Conservation (phyloP, 2,113 vertebrate genomes). For the Gobiocypris rarus region DNA sequence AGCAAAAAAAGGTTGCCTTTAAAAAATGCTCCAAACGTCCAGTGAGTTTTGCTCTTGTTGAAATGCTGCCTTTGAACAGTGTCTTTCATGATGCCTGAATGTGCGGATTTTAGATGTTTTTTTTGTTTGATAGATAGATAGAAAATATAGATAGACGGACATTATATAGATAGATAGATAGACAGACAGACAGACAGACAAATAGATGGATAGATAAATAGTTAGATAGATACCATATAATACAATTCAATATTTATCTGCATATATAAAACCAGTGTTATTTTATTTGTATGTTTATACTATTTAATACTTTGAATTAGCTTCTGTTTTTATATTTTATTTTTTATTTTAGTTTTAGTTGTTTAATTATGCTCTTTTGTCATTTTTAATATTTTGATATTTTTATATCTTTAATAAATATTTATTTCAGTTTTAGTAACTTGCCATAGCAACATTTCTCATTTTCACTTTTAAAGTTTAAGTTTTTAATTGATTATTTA, state of each 20-base stretch:
- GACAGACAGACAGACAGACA: too few species aligned
- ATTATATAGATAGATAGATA: too few species aligned
- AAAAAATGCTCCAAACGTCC: neutral
- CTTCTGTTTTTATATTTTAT: neutral
- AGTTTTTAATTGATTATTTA: neutral
- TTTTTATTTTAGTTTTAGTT: neutral
- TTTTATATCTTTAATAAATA: neutral
- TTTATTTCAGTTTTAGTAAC: neutral
- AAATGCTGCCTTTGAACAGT: neutral
- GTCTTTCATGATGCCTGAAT: neutral
- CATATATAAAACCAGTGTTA: neutral
- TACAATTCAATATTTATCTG: neutral
- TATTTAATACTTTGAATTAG: neutral
- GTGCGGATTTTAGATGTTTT: neutral
- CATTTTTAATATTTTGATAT: too few species aligned
- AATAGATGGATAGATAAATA: too few species aligned
- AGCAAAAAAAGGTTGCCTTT: constrained; percentile 7
- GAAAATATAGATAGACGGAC: too few species aligned
- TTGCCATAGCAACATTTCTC: neutral
- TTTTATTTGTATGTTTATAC: neutral
- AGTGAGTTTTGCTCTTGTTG: neutral
- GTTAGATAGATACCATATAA: too few species aligned
- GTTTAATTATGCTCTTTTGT: neutral
- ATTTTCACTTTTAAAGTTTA: neutral
- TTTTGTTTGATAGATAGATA: neutral